A percentile compares a stretch with the other conserved stretches of the same genome.
phyloP scores from a whole-genome alignment of 2,113 vertebrate genomes.

The Neodon shergylaensis region DNA sequence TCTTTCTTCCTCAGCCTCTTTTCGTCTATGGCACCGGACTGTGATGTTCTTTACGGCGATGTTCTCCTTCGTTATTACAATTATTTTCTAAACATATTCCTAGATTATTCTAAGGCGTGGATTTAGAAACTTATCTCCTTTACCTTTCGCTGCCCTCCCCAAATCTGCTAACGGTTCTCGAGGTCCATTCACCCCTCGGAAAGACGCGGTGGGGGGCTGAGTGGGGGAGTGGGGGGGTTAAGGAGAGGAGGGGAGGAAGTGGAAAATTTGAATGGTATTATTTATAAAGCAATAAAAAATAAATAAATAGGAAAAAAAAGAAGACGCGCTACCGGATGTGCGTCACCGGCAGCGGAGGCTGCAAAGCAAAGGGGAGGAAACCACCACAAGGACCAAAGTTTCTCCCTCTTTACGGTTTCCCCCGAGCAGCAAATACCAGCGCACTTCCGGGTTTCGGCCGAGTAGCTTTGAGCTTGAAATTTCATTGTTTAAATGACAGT shows the following conservation, averaged over 20 bases:
- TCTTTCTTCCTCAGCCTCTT: neutral
- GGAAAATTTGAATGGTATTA: no score
- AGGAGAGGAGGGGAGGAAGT: no score
- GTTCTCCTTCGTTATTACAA: neutral
- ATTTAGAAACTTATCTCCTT: neutral
- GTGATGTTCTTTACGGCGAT: neutral
- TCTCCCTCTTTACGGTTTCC: neutral
- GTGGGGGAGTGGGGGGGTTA: fast-evolving
- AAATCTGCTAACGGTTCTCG: neutral
- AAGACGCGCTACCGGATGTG: neutral
- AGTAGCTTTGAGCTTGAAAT: neutral
- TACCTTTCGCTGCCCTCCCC: neutral
- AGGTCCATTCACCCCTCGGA: neutral
- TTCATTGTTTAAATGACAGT: neutral
- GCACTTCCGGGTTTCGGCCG: neutral
- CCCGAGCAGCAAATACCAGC: no score
- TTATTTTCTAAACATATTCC: neutral
- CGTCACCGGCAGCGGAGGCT: neutral
- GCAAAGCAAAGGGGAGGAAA: neutral
- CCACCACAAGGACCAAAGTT: neutral
- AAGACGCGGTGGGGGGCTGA: no score
- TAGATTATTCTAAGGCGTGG: neutral
- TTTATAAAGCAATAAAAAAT: no score
- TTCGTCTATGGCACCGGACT: fast-evolving
- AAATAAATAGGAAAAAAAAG: no score